phyloP scores from a whole-genome alignment of 1,140 invertebrate species.

The Eurytemora carolleeae region DNA sequence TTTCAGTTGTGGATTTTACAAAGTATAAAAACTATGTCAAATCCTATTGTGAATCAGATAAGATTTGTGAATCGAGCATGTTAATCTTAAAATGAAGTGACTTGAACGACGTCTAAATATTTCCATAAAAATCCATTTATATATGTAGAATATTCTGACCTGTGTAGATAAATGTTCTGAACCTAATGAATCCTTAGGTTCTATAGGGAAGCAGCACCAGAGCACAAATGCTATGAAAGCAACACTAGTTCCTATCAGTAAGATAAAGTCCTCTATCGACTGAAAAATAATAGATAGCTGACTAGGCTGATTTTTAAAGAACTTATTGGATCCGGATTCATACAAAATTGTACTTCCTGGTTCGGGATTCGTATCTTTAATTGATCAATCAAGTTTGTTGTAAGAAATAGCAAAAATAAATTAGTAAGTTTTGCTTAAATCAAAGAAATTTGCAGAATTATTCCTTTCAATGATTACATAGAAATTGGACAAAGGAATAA shows the following conservation, averaged over 20 bases:
- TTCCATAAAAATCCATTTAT: too few relatives aligned
- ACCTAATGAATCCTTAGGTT: slow-evolving; percentile 30
- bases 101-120: too few relatives aligned
- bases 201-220: slow-evolving; percentile 40
- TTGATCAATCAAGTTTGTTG: background rate
- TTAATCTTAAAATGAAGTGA: too few relatives aligned
- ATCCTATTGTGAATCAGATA: too few relatives aligned
- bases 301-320: background rate
- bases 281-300: slow-evolving; percentile 23
- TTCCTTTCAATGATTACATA: background rate
- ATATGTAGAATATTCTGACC: too few relatives aligned
- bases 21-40: too few relatives aligned
- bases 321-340: background rate
- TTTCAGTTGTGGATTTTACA: too few relatives aligned
- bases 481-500: background rate
- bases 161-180: background rate
- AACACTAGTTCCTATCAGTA: slow-evolving; percentile 37
- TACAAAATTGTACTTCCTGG: background rate
- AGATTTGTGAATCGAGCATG: too few relatives aligned
- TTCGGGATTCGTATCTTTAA: background rate
- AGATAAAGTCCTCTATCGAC: slow-evolving; percentile 40
- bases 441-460: background rate
- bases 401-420: slow-evolving; percentile 8
- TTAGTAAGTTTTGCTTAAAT: background rate
- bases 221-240: slow-evolving; percentile 39